Percentiles rank a stretch among this genome's conserved stretches.
Conservation (phyloP, 2,797 vertebrate genomes). For the Gallinago solitaria region DNA sequence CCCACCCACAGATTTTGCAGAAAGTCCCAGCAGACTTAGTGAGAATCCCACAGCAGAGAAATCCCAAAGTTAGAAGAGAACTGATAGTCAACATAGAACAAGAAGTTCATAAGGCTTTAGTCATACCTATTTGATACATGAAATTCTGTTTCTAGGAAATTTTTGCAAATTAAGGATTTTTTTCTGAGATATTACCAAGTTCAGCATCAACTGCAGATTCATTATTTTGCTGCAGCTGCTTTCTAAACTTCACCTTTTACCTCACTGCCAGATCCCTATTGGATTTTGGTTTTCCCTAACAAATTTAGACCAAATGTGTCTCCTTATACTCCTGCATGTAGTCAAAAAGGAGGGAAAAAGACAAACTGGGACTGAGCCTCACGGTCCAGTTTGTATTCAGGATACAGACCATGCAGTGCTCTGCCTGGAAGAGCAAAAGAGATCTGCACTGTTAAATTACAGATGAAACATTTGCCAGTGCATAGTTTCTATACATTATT, state of each 20-base stretch:
- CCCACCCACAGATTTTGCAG: neutral
- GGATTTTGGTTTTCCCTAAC: neutral
- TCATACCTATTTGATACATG: neutral
- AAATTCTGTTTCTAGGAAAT: neutral
- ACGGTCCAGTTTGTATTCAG: neutral
- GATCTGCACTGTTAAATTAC: neutral
- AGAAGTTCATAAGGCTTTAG: neutral
- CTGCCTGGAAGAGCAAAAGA: neutral
- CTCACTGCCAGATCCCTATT: neutral
- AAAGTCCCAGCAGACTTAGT: neutral
- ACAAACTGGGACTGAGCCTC: neutral
- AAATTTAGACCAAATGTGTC: neutral
- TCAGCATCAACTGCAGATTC: neutral
- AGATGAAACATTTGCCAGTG: neutral
- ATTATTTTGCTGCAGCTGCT: neutral
- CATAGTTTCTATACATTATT: neutral
- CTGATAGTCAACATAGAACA: neutral
- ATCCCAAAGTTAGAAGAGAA: neutral
- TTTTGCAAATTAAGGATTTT: neutral
- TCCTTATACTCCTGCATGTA: neutral
- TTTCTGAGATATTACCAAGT: neutral
- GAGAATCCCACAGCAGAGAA: neutral
- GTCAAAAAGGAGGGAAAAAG: neutral
- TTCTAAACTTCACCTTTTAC: neutral
- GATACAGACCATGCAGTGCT: neutral